Base-by-base conservation (phyloP, 2,113 vertebrate genomes). In the Sceloporus undulatus region DNA sequence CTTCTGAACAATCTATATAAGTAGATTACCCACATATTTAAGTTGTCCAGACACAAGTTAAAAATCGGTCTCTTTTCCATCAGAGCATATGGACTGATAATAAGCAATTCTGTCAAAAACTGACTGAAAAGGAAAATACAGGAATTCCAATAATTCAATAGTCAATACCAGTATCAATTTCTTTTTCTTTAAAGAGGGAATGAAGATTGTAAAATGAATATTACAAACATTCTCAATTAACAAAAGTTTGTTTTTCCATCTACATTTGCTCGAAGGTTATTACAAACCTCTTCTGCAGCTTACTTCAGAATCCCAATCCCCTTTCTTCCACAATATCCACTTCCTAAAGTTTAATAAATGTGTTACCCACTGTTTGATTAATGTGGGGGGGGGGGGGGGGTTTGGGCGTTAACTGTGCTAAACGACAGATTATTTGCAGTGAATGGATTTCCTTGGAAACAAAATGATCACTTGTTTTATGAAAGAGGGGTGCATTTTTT, bases 361-460 rank as follows among this genome's bases (percentile, higher is more conserved):
- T 56, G 59, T 38, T 90, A 66, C 83, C 74, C 1, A 52, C 74
- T 79, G 85, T 93, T 91, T 89, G 87, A 93, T 9, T 87, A 25
- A 68, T 77, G 42, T 13, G n/a, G 2, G 18, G 42, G 82, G 82
- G 2, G 18, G 27, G 82, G 79, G 85, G 74, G 82, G 3, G 16
- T 89, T 76, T 71, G 83, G 82, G n/a, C n/a, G n/a, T n/a, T n/a
- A 76, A 59, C 86, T 91, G 38, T 8, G 88, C 14, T 84, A 92
- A 91, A 54, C 25, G 73, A 85, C 62, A 87, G 23, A 85, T 82
- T 93, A 86, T 88, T 91, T 86, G 86, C 90, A 92, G 92, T 25
- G 68, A 87, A 78, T 77, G 85, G 87, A 94, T 96, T 94, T 89
- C 95, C 95, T 95, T 87, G 94, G 96, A 95, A 94, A 96, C 94